Evolutionary conservation across 1,140 invertebrate genomes (phyloP).

Genomic region (Drosophila persimilis): DNA sequence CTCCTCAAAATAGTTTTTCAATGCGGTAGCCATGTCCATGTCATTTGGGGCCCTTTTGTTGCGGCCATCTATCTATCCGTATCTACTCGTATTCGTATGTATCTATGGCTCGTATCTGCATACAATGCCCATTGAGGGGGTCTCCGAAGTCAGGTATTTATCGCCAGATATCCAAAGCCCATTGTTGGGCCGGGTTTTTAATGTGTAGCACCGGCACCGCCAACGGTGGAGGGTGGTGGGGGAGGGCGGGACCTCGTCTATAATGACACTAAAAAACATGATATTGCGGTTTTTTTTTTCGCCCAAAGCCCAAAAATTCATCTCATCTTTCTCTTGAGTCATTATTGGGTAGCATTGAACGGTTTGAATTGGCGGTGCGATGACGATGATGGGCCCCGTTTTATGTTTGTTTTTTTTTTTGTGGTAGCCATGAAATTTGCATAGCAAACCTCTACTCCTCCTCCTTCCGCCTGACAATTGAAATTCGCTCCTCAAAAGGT

Average conservation of each 20-base stretch:
- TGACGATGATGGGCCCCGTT: constrained; percentile 58
- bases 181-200: constrained; percentile 47
- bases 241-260: constrained; percentile 12
- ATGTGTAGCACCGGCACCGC: constrained; percentile 45
- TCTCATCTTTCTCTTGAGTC: constrained; percentile 28
- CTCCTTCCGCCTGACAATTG: constrained; percentile 36
- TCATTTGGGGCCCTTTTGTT: constrained; percentile 53
- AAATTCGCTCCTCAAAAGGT: constrained; percentile 63
- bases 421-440: constrained; percentile 77
- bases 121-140: constrained; percentile 63
- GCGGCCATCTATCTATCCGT: background rate
- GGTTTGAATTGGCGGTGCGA: constrained; percentile 58
- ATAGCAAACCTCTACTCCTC: constrained; percentile 34
- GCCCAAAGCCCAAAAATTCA: constrained; percentile 20
- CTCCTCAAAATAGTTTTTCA: constrained; percentile 39
- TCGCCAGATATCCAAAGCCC: constrained; percentile 34
- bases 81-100: background rate
- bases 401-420: constrained; percentile 1
- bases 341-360: constrained; percentile 72
- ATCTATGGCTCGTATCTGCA: constrained; percentile 50
- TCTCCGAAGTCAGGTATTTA: constrained; percentile 33
- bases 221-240: background rate
- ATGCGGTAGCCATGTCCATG: constrained; percentile 52
- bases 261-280: constrained; percentile 71
- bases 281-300: constrained; percentile 56